Evolutionary conservation across 2,113 vertebrate genomes (phyloP), one percentile per base, ranked within the genome.

Genomic region (Cottus gobio): DNA sequence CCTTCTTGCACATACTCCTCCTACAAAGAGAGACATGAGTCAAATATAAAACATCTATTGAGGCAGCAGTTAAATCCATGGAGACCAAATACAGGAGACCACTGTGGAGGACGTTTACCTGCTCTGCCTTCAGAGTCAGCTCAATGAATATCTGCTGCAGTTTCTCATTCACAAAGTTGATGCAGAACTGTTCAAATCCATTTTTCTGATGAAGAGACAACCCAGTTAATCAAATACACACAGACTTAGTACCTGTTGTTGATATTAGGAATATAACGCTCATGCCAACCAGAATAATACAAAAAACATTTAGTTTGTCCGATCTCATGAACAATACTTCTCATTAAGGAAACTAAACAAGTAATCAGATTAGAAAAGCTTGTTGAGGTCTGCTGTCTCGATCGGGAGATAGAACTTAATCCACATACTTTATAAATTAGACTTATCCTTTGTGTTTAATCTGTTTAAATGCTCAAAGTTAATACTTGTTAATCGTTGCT

Each of bases 151-250:
- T 99, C 93, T 99, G 98, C 91, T 99, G 98, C 16, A 99, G 92
- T 82, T 99, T 99, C 90, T 99, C 98, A 71, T 99, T 99, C 86
- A 99, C 98, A 62, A 99, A 99, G 95, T 99, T 99, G 93, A 99
- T 99, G 92, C 98, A 99, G 85, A 99, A 99, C 92, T 99, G 98
- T 87, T 99, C 98, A 73, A 99, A 99, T 74, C 98, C 98, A 79
- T 99, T 99, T 99, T 99, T 99, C 98, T 99, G 87, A 71, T 10
- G 44, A 82, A 85, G 73, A 91, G 28, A 87, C 11, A 76, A 84
- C 1, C 57, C 0, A 28, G 57, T 87, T 36, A 80, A 67, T 69
- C 36, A 54, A 76, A 69, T 81, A 22, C 20, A 54, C 15, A 24
- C 67, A 48, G 75, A 87, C 7, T 80, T 30, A 78, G 62, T 67